Base-by-base conservation (phyloP, 1,140 invertebrate genomes). In the Hyposmocoma kahamanoa region DNA sequence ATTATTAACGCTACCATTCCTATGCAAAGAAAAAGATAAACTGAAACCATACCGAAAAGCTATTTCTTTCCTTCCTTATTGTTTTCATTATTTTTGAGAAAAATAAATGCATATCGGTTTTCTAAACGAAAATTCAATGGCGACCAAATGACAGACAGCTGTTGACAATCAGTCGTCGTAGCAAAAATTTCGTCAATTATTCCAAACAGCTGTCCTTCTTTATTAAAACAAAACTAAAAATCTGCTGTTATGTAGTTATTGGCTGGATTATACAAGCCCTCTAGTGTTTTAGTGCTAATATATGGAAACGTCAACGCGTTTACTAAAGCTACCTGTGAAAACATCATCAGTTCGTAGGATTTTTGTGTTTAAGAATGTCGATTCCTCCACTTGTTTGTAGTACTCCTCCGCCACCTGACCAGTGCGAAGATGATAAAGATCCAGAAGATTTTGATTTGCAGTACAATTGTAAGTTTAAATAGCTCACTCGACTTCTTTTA, bases 301-400 rank as follows among this genome's bases (percentile, higher is more conserved):
- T 17, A 36, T 15, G 15, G 8, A 17, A 17, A 10, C 32, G n/a
- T 6, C 13, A 15, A 17, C 10, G 8, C 13, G 32, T 36, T 6
- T 13, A 2, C 32, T 36, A 36, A 6, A 36, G 32, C 32, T 26
- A 26, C 5, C n/a, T n/a, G n/a, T n/a, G n/a, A n/a, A n/a, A n/a
- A n/a, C n/a, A n/a, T n/a, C n/a, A n/a, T n/a, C n/a, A n/a, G n/a
- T n/a, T n/a, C n/a, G n/a, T n/a, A 11, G 24, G 11, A 26, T 5
- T 52, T 53, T 57, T 49, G 41, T 57, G 42, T 50, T 30, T 42
- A 52, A 67, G 50, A 55, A 87, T 87, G 85, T 86, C 84, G 59
- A 84, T 87, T 66, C 85, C 85, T 67, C 85, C 85, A 59, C 74
- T 87, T 45, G 84, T 87, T 60, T 85, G 84, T 53, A 85, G 76